Conservation (phyloP, 1,140 invertebrate species). For the Dendroctonus ponderosae region DNA sequence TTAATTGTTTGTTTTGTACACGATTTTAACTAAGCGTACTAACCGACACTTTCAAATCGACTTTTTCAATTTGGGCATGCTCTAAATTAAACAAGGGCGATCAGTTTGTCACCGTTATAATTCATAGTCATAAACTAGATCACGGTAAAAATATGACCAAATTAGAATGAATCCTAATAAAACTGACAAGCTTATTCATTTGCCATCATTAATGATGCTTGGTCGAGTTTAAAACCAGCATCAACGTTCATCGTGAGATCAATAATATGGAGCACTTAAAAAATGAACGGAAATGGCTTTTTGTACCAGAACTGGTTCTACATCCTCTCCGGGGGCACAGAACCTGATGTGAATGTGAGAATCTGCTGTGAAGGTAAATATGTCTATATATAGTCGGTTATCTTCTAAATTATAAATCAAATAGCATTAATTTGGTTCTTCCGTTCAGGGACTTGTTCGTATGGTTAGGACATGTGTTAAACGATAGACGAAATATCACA, state of each 20-base stretch:
- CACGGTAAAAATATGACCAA: too few relatives aligned
- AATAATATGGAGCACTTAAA: constrained; percentile 10
- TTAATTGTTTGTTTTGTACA: too few relatives aligned
- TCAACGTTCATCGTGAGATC: background rate
- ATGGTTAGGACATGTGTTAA: constrained; percentile 4
- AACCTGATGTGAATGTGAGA: constrained; percentile 6
- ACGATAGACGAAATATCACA: background rate
- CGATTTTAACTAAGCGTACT: too few relatives aligned
- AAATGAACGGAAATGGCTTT: constrained; percentile 13
- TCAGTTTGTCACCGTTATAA: too few relatives aligned
- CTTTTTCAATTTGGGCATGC: too few relatives aligned
- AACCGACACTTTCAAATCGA: too few relatives aligned
- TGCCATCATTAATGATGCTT: background rate
- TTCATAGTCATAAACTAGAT: too few relatives aligned
- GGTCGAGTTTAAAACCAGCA: background rate
- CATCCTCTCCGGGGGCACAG: constrained; percentile 11
- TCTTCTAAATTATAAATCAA: constrained; percentile 10
- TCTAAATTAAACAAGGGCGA: too few relatives aligned
- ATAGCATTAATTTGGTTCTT: constrained; percentile 4
- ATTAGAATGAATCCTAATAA: too few relatives aligned
- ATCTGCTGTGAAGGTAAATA: constrained; percentile 9
- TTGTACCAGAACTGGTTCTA: constrained; percentile 9
- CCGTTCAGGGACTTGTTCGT: background rate
- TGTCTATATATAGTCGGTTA: constrained; percentile 1
- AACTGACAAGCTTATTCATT: background rate